Evolutionary conservation across 2,113 vertebrate species (phyloP).

Genomic region (Odocoileus hemionus): DNA sequence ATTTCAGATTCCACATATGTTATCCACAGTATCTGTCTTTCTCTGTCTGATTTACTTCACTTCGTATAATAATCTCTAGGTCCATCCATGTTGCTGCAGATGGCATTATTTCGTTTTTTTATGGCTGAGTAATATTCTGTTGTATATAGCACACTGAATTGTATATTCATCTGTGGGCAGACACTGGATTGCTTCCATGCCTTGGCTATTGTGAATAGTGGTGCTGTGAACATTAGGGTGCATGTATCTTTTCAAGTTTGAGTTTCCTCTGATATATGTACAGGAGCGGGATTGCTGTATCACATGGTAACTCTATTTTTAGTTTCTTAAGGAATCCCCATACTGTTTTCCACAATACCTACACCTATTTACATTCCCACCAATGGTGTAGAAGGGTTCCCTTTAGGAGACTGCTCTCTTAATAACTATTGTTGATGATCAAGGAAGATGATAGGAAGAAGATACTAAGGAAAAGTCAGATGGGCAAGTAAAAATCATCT

Average conservation of each 20-base stretch:
- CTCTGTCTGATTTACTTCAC: background rate
- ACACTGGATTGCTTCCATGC: background rate
- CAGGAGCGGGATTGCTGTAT: background rate
- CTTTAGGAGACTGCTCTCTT: background rate
- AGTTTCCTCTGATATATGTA: background rate
- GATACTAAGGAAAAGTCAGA: background rate
- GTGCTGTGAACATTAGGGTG: background rate
- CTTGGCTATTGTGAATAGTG: background rate
- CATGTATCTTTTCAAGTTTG: background rate
- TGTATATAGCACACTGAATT: background rate
- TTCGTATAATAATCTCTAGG: background rate
- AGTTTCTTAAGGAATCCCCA: background rate
- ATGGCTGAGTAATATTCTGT: background rate
- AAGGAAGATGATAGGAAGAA: background rate
- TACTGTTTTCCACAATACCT: background rate
- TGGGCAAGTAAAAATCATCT: background rate
- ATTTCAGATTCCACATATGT: background rate
- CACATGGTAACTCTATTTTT: background rate
- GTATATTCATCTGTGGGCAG: background rate
- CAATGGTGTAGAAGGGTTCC: background rate
- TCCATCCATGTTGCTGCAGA: background rate
- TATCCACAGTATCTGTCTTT: background rate
- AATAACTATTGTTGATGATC: background rate
- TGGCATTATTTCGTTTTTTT: background rate
- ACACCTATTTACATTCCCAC: background rate